Base-by-base conservation (phyloP, 2,888 invertebrate genomes). In the Caenorhabditis sinica region DNA sequence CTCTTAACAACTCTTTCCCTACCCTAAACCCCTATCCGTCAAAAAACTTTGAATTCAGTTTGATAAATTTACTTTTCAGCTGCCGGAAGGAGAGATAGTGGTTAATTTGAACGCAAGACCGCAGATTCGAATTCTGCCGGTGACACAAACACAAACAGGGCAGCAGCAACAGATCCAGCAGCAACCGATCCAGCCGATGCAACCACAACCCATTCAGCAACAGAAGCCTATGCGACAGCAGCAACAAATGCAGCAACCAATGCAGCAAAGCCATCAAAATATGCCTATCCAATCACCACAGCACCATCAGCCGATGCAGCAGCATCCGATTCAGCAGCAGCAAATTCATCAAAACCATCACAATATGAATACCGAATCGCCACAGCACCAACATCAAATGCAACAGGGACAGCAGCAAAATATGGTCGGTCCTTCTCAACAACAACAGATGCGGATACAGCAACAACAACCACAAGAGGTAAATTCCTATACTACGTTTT, bases 401-500 rank as follows among this genome's bases (percentile, higher is more conserved):
- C 69, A 77, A 11, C 69, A 30, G 15, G 53, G 23, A 11, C 40
- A 40, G 20, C 51, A 28, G 33, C 33, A 51, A n/a, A 45, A 76
- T 40, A 61, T 73, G 45, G 30, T 17, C 17, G 23, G 11, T n/a
- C 40, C 23, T 13, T 43, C 23, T 28, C 61, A 40, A 15, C 76
- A 69, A 51, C 76, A 56, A 33, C 73, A 40, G 45, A 73, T 73
- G 51, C n/a, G 60, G 9, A 68, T 60, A 23, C 71, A n/a, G n/a
- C n/a, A 69, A 56, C 65, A 66, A 15, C 66, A 65, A 56, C 69
- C 30, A 33, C 73, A 61, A 9, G 61, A 61, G 63, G 74, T 74
- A 30, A 20, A 40, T 2, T 40, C 2, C 13, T 11, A 40, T 11
- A 40, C 40, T 40, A 40, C 40, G 13, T 11, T 40, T 40, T 2